Percentiles rank a stretch among this genome's conserved stretches.
phyloP scores from a whole-genome alignment of 2,888 invertebrate genomes.

The Agrotis puta region DNA sequence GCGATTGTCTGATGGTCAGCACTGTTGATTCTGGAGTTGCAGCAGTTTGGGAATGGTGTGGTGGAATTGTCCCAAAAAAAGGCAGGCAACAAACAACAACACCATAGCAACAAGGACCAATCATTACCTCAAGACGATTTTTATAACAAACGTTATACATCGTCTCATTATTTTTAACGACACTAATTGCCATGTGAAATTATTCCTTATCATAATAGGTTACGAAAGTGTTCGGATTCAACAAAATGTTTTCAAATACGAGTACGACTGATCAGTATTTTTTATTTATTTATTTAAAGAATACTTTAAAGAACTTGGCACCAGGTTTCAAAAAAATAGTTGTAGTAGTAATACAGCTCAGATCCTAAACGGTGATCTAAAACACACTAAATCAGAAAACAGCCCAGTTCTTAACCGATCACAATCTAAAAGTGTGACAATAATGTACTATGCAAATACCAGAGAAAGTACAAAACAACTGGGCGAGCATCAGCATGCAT shows the following conservation, averaged over 20 bases:
- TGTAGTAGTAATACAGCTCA: neutral
- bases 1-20: no score
- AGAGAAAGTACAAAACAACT: slow-evolving; percentile 45
- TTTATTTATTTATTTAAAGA: no score
- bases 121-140: neutral
- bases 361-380: neutral
- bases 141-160: neutral
- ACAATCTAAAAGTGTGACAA: slow-evolving; percentile 31
- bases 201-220: no score
- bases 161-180: neutral
- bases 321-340: no score
- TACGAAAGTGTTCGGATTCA: no score
- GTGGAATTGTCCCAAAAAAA: no score
- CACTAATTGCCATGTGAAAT: no score
- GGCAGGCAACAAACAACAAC: neutral
- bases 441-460: slow-evolving; percentile 10
- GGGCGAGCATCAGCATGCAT: slow-evolving; percentile 15
- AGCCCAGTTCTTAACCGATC: neutral
- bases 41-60: no score
- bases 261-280: neutral
- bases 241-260: neutral
- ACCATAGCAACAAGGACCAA: neutral
- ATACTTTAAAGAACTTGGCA: no score
- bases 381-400: neutral
- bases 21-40: no score